phyloP scores from a whole-genome alignment of 2,797 vertebrate species.

The Otus scops region DNA sequence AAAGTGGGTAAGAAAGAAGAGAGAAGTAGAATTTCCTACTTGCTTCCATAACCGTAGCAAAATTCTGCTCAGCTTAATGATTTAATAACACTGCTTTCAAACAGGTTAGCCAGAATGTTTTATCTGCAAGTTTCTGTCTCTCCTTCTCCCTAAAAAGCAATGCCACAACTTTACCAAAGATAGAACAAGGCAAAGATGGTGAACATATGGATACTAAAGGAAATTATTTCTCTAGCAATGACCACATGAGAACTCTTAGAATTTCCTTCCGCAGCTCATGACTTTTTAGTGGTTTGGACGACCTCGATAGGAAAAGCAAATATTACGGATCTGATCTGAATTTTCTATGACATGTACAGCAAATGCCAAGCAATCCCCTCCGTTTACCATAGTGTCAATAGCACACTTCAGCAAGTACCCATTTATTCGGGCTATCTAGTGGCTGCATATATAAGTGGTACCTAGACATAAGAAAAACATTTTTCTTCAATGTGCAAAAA shows the following conservation, averaged over 20 bases:
- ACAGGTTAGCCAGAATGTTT: neutral
- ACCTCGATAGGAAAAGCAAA: conserved; percentile 9
- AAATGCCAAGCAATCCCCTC: neutral
- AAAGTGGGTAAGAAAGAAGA: neutral
- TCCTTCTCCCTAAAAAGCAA: neutral
- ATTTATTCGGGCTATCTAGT: neutral
- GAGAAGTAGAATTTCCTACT: neutral
- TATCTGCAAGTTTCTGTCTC: neutral
- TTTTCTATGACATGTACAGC: neutral
- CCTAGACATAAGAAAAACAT: neutral
- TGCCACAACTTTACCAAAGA: neutral
- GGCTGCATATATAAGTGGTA: neutral
- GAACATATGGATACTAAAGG: neutral
- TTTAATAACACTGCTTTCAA: neutral
- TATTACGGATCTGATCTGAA: neutral
- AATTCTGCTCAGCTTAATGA: neutral
- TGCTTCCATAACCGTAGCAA: neutral
- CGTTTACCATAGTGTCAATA: neutral
- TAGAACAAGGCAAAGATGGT: conserved; percentile 15
- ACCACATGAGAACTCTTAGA: conserved; percentile 22
- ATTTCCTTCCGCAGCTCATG: conserved; percentile 10
- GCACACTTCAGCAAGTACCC: neutral
- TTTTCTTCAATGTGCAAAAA: neutral
- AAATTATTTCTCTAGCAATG: conserved; percentile 6
- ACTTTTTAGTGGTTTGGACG: conserved; percentile 15